Evolutionary conservation across 1,140 invertebrate genomes (phyloP).

Genomic region (Ganaspis sp.): DNA sequence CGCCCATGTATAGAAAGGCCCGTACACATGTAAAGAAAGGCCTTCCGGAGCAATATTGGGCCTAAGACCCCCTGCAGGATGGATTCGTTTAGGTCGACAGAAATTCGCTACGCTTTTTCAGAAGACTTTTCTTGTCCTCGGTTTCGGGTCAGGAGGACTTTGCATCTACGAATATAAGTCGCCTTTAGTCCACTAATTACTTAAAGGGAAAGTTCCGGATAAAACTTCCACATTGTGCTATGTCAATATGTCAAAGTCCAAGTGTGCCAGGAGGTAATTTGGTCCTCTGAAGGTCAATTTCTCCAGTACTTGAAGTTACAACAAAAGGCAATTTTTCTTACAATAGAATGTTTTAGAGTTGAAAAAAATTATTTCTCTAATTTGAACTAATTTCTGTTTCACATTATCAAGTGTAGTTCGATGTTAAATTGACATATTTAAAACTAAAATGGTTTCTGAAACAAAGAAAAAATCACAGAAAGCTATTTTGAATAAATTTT

Average conservation of each 20-base stretch:
- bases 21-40: conserved; percentile 23
- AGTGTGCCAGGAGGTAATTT: conserved; percentile 15
- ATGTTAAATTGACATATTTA: no score
- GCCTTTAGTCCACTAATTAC: conserved; percentile 43
- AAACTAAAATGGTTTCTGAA: no score
- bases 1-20: conserved; percentile 20
- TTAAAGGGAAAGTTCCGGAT: conserved; percentile 23
- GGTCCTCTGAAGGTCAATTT: not conserved
- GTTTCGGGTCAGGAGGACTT: conserved; percentile 31
- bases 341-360: not conserved
- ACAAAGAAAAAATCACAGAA: no score
- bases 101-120: conserved; percentile 68
- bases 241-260: conserved; percentile 21
- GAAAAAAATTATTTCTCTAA: no score
- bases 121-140: conserved; percentile 43
- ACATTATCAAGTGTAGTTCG: no score
- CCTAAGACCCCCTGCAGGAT: conserved; percentile 52
- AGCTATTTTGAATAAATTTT: no score
- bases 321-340: conserved; percentile 1
- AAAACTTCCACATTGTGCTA: conserved; percentile 21
- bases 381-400: no score
- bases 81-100: conserved; percentile 70
- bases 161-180: conserved; percentile 16
- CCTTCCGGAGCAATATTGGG: conserved; percentile 22
- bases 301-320: not conserved